A percentile compares a stretch with the other conserved stretches of the same genome.
These are phyloP conservation scores for Aplidium turbinatum DNA, from an alignment of 23 tunicate genomes.

Conservation along the genomic window DNA sequence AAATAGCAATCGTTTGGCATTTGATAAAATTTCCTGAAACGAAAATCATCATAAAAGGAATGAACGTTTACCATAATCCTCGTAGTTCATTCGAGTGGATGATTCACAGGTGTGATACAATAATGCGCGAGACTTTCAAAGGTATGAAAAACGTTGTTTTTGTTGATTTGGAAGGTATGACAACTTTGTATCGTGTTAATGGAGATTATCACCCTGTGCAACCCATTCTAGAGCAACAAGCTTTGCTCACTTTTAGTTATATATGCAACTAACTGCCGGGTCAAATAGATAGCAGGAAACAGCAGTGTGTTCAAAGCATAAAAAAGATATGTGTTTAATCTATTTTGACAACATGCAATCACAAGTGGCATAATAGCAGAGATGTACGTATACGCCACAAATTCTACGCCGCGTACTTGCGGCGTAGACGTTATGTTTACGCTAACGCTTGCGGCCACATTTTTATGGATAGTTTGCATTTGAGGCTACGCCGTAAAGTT, in stretches of 20 bases:
- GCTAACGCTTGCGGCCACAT: too few relatives aligned
- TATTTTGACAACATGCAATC: too few relatives aligned
- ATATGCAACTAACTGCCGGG: conserved; percentile 12
- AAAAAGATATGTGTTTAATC: too few relatives aligned
- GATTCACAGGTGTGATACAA: conserved; percentile 3
- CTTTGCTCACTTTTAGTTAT: conserved; percentile 16
- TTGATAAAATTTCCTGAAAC: conserved; percentile 21
- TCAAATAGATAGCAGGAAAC: too few relatives aligned
- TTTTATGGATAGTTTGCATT: too few relatives aligned
- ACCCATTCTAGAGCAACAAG: conserved; percentile 1
- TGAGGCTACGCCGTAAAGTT: too few relatives aligned
- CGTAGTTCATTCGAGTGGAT: conserved; percentile 17
- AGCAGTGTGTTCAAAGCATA: too few relatives aligned
- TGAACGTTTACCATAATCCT: conserved; percentile 5
- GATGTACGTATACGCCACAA: too few relatives aligned
- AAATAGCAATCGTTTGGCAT: conserved; percentile 9
- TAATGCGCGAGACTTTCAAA: conserved; percentile 9
- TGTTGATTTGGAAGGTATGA: conserved; percentile 38
- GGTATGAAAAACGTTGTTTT: conserved; percentile 1
- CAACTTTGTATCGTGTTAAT: conserved; percentile 19
- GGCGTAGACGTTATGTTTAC: too few relatives aligned
- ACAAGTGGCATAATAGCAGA: too few relatives aligned
- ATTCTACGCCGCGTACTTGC: too few relatives aligned
- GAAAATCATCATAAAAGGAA: conserved; percentile 28
- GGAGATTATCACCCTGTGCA: conserved; percentile 16